Base-by-base conservation (phyloP, 1,140 invertebrate species). In the Drosophila nasuta region DNA sequence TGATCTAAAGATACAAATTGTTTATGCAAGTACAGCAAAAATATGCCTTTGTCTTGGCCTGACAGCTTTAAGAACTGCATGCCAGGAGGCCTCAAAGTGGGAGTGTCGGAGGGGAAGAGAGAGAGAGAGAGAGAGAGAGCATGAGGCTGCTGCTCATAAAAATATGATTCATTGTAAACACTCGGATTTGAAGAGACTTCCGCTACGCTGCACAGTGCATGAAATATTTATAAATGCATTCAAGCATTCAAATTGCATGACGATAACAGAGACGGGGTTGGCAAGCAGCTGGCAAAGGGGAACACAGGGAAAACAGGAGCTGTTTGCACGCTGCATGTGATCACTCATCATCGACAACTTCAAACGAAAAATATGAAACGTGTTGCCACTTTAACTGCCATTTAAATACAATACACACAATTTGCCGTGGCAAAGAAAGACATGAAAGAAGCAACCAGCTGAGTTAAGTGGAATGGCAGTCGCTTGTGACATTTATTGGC, bases 301-400 rank as follows among this genome's bases (percentile, higher is more conserved):
- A 8, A 35, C 11, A 25, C 33, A 51, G 35, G 48, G 56, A 46
- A 56, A 46, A 64, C 33, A 25, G 48, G 63, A 48, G 62, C 49
- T 49, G 54, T 51, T 54, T 10, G 35, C 35, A 10, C 75, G 49
- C 63, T 64, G 70, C 77, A 88, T 74, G 76, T 75, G 74, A 75
- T 72, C 72, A 73, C 60, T 69, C 73, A 67, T 75, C 75, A 70
- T 71, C 60, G 77, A 65, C 60, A 71, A 87, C 79, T 79, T 89
- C 85, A 89, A 89, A 89, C 85, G 85, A 85, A 38, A 65, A 38
- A 65, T 30, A 64, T 56, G 85, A 89, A 89, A 79, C 85, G 85
- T 89, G 85, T 90, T 89, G 78, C 85, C 85, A 89, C 85, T 89
- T 89, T 89, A 89, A 89, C 85, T 89, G 85, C 81, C 86, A 89